Evolutionary conservation across 2,113 vertebrate species (phyloP).

Genomic region (Sinosuthora webbiana): DNA sequence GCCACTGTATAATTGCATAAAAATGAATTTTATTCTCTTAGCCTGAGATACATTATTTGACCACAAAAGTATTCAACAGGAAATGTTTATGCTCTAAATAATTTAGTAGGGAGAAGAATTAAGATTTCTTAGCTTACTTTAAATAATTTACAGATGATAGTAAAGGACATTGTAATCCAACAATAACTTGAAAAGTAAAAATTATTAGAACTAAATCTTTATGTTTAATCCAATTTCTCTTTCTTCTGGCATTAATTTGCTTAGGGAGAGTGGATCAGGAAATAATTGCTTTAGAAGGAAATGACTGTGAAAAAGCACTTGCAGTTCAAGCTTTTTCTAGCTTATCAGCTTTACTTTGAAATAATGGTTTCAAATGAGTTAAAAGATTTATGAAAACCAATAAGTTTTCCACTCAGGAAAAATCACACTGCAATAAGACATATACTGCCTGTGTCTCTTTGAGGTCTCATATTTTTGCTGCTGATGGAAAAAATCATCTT

Average conservation of each 20-base stretch:
- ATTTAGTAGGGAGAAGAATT: conserved; percentile 62
- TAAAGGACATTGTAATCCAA: conserved; percentile 22
- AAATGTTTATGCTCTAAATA: conserved; percentile 68
- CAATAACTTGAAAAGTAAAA: conserved; percentile 10
- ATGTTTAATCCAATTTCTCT: conserved; percentile 3
- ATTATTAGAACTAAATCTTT: not conserved
- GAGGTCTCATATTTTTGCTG: not conserved
- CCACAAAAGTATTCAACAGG: conserved; percentile 56
- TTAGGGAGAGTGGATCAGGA: not conserved
- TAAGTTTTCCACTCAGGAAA: not conserved
- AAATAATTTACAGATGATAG: conserved; percentile 68
- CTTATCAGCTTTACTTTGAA: not conserved
- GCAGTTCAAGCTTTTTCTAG: not conserved
- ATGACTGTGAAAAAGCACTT: not conserved
- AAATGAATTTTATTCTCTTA: conserved; percentile 62
- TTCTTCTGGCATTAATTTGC: not conserved
- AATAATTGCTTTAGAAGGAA: not conserved
- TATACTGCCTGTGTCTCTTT: not conserved
- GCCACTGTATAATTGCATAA: conserved; percentile 27
- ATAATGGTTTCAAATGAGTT: not conserved
- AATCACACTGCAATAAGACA: not conserved
- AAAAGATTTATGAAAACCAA: not conserved
- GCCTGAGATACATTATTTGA: conserved; percentile 26
- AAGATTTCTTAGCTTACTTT: conserved; percentile 52
- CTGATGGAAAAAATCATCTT: not conserved